Percentiles rank a stretch among this genome's conserved stretches.
Conservation (phyloP, 2,113 vertebrate species). For the Cynocephalus volans region DNA sequence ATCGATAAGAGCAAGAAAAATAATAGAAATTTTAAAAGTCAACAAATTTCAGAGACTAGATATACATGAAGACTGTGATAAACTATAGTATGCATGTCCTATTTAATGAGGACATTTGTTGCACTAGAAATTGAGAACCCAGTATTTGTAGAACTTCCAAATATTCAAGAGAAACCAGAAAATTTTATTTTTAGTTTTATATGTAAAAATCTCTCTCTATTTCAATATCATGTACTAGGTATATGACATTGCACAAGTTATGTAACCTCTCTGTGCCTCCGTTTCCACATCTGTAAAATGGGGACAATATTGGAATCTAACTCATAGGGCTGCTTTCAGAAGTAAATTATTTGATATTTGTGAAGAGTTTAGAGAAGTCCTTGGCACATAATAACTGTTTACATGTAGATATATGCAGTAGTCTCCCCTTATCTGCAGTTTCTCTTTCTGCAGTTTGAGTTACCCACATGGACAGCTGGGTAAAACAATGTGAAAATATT, state of each 20-base stretch:
- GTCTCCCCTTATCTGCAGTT: too few relatives aligned
- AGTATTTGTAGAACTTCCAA: neutral
- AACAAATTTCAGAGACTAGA: neutral
- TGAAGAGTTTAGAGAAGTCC: neutral
- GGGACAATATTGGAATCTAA: neutral
- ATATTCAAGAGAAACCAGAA: neutral
- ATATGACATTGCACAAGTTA: neutral
- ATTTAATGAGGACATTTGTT: neutral
- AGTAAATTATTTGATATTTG: conserved; percentile 18
- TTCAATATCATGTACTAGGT: neutral
- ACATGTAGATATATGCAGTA: neutral
- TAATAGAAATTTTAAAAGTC: neutral
- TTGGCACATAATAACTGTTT: neutral
- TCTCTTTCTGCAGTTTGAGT: too few relatives aligned
- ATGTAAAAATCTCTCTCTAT: neutral
- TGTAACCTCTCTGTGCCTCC: neutral
- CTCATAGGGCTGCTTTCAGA: neutral
- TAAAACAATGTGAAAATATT: too few relatives aligned
- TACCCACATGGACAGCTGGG: too few relatives aligned
- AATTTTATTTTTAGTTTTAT: neutral
- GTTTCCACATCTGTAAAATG: conserved; percentile 10
- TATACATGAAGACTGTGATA: neutral
- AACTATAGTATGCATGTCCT: neutral
- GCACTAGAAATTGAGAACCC: neutral
- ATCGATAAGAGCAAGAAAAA: neutral